Base-by-base conservation (phyloP, 2,797 vertebrate species). In the Dipus sagitta region DNA sequence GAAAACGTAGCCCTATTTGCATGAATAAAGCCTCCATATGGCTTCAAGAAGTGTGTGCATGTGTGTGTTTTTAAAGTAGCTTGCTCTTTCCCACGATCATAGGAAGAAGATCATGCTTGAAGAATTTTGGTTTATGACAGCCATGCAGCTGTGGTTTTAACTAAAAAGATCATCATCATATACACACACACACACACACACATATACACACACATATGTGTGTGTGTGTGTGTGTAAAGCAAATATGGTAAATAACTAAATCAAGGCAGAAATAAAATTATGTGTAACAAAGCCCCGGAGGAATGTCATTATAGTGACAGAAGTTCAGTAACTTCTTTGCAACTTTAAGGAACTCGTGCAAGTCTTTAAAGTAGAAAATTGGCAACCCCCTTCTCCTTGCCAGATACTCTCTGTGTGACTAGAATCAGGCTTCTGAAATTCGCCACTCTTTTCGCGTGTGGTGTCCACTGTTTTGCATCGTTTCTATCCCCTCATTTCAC, bases 1-100 rank as follows among this genome's bases (percentile, higher is more conserved):
- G 79, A 80, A 96, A 95, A 94, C 54, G 58, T 92, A 91, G 54
- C 85, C 94, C 82, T 90, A 92, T 94, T 94, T 96, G 94, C 93
- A 92, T 96, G 92, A 91, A 78, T 93, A 95, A 93, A 95, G 85
- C 79, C 83, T 95, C 93, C 96, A 97, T 96, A 96, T 97, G 96
- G 95, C 79, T 86, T 94, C 93, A 96, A 97, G 95, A 95, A 92
- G 78, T 64, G 34, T 85, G 86, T 92, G 54, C 65, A 54, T 94
- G 72, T 95, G 92, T 96, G 87, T 92, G 92, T 94, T 96, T 97
- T 93, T 88, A 93, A 96, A 95, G 94, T 90, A 94, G 88, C 88
- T 94, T 4, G 5, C 79, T 96, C 93, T 96, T 97, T 97, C 96
- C 96, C 96, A 97, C 85, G 90, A 93, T 93, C 76, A 82, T 88